phyloP scores from a whole-genome alignment of 2,888 invertebrate genomes.

The Ommatoiulus sabulosus region DNA sequence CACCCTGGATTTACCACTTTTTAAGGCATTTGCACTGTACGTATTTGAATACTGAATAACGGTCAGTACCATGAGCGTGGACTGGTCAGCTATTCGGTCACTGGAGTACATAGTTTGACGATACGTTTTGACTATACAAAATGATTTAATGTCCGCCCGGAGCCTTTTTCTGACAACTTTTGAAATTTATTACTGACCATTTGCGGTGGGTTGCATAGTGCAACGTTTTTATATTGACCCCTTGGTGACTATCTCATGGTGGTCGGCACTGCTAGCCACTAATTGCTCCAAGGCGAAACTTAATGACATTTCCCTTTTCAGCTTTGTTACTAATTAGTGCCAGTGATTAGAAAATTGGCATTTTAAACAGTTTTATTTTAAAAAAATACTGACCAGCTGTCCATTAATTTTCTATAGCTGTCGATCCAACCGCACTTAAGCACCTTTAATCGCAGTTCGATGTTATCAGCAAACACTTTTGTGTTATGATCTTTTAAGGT shows the following conservation, averaged over 20 bases:
- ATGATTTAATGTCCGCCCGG: background rate
- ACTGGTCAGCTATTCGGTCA: constrained; percentile 43
- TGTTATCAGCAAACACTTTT: background rate
- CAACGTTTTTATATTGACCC: background rate
- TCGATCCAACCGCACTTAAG: background rate
- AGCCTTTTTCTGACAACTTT: constrained; percentile 24
- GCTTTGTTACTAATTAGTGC: background rate
- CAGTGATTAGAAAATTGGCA: constrained; percentile 10
- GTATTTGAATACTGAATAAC: background rate
- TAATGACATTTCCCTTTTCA: constrained; percentile 14
- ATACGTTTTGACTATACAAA: background rate
- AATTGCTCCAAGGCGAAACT: background rate
- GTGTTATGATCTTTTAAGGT: background rate
- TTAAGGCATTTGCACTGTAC: background rate
- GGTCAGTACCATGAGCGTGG: background rate
- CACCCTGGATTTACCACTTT: background rate
- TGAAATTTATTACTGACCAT: background rate
- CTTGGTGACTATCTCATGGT: background rate
- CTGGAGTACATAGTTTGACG: constrained; percentile 22
- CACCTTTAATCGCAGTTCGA: no score
- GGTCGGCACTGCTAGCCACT: background rate
- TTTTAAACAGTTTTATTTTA: background rate
- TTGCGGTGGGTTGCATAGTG: background rate
- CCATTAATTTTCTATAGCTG: background rate
- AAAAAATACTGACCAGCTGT: background rate